Conservation (phyloP, 1,140 invertebrate genomes). For the Drosophila erecta region DNA sequence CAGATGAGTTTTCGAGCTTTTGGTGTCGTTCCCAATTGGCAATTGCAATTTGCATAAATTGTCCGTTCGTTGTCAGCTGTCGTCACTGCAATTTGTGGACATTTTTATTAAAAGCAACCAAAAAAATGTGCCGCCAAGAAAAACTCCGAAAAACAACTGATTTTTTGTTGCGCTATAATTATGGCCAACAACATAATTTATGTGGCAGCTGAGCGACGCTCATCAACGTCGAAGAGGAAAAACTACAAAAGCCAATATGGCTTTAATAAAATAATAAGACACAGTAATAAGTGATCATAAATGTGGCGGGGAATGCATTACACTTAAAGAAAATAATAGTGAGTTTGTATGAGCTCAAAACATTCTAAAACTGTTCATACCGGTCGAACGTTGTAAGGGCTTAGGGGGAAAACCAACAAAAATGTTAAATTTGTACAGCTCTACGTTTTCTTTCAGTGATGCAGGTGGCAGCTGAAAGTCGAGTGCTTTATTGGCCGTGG, state of each 20-base stretch:
- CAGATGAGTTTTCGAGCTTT: conserved; percentile 24
- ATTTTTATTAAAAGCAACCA: conserved; percentile 14
- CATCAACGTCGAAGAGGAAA: not conserved
- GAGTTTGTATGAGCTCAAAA: not conserved
- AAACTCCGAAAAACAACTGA: conserved; percentile 11
- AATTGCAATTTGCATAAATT: conserved; percentile 55
- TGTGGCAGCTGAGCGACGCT: conserved; percentile 19
- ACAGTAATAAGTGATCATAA: conserved; percentile 37
- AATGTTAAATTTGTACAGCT: no score
- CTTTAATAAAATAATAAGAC: conserved; percentile 32
- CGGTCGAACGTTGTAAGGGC: no score
- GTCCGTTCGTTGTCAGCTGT: conserved; percentile 35
- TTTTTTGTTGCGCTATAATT: conserved; percentile 19
- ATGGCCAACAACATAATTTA: conserved; percentile 26
- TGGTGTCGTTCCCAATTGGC: conserved; percentile 17
- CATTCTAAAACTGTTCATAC: no score
- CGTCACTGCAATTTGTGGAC: conserved; percentile 31
- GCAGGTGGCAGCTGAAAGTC: conserved; percentile 29
- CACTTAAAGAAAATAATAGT: not conserved
- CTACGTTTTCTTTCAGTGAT: not conserved
- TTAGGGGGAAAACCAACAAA: no score
- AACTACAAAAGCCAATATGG: conserved; percentile 12
- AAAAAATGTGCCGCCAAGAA: not conserved
- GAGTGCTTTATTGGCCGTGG: conserved; percentile 16
- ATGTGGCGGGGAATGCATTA: conserved; percentile 3